Percentiles rank a stretch among this genome's conserved stretches.
These are phyloP conservation scores for Podarcis raffonei DNA, from an alignment of 2,113 vertebrate species.

Conservation along the genomic window DNA sequence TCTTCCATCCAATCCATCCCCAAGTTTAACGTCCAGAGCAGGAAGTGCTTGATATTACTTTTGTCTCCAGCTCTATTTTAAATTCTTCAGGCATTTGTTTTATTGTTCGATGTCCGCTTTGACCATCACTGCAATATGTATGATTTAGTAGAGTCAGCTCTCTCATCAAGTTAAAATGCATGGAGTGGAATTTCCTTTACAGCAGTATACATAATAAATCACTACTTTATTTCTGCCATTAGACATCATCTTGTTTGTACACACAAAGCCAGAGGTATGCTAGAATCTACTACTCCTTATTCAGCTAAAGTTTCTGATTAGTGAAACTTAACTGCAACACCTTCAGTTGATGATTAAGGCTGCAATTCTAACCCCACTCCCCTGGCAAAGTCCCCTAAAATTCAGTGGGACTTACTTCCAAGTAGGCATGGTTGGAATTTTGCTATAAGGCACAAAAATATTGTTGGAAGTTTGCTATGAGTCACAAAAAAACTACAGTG, in stretches of 20 bases:
- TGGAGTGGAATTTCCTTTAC: constrained; percentile 18
- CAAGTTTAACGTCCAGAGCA: background rate
- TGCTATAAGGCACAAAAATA: too few relatives aligned
- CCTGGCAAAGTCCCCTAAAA: background rate
- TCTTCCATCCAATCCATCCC: background rate
- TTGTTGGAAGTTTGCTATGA: too few relatives aligned
- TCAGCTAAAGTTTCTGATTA: background rate
- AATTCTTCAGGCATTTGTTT: constrained; percentile 35
- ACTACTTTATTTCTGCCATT: constrained; percentile 25
- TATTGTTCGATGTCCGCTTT: constrained; percentile 26
- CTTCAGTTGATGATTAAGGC: background rate
- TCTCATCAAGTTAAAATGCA: constrained; percentile 18
- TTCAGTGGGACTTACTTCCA: too few relatives aligned
- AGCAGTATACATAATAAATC: constrained; percentile 21
- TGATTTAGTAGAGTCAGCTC: constrained; percentile 2
- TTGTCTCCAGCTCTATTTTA: constrained; percentile 8
- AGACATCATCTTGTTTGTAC: constrained; percentile 11
- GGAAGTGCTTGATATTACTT: background rate
- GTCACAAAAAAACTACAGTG: too few relatives aligned
- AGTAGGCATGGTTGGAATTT: too few relatives aligned
- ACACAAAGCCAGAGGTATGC: background rate
- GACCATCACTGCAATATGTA: constrained; percentile 10
- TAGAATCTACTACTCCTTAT: background rate
- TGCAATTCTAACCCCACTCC: too few relatives aligned
- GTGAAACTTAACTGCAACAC: background rate